Evolutionary conservation across 1,140 invertebrate species (phyloP), one percentile per base, ranked within the genome.

Genomic region (Bombus confusus): DNA sequence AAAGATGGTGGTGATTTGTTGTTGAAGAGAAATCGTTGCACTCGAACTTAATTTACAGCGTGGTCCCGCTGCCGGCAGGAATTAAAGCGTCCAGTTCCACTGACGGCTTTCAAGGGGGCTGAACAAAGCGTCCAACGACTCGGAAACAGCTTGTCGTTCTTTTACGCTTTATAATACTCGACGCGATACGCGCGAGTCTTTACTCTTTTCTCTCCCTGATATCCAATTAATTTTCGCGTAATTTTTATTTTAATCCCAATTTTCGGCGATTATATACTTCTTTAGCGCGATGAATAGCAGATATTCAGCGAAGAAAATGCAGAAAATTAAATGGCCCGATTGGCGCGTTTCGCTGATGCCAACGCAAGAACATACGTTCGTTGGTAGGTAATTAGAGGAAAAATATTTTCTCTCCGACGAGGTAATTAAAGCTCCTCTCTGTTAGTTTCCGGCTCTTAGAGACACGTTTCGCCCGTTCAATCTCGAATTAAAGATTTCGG

Each of bases 1-100:
- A 79, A 84, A 84, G 83, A 84, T 84, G 83, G 43, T 34, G 83
- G 83, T 72, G 76, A 80, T 84, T 83, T 69, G 82, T 78, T 83
- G 74, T 69, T 80, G 39, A 71, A 72, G 83, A 84, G 83, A 84
- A 84, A 84, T 84, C 83, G 83, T 80, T 72, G 76, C 39, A 39
- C 76, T 84, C 83, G 76, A 84, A 83, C 82, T 43, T 43, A 72
- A 84, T 71, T 80, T 80, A 84, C 22, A 34, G 66, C 52, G 31
- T 25, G 41, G 18, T 34, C 64, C 47, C 10, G n/a, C 22, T 34
- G 47, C 37, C 39, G 52, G 34, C 31, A 34, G 52, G 83, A 62
- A 84, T 84, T 84, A 84, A 84, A 84, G 28, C 39, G 57, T 41
- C 47, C 66, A 31, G 18, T 59, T 34, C 18, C 64, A 28, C 6